These are phyloP conservation scores for Sebastes alutus DNA, from an alignment of 2,797 vertebrate genomes.

Conservation along the genomic window DNA sequence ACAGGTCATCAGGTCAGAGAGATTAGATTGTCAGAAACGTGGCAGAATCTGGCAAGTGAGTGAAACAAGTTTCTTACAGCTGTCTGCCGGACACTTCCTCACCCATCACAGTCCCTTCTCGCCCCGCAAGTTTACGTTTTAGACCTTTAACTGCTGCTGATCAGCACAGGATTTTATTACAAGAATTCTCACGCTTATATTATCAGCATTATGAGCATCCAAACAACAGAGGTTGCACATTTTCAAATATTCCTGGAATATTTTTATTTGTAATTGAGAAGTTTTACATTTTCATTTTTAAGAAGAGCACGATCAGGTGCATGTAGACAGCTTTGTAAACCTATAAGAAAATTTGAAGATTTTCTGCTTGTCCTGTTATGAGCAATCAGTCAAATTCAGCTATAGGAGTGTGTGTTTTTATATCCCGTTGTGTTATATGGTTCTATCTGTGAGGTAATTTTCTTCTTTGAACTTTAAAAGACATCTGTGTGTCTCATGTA, in stretches of 20 bases:
- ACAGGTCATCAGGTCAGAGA: conserved; percentile 72
- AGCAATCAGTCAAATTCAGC: background rate
- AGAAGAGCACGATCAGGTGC: background rate
- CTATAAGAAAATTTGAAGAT: background rate
- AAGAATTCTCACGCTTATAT: background rate
- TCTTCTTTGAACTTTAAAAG: background rate
- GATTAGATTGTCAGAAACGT: conserved; percentile 74
- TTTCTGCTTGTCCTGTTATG: background rate
- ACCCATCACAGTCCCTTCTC: background rate
- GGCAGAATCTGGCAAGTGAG: conserved; percentile 69
- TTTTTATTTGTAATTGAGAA: background rate
- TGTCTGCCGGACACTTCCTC: conserved; percentile 50
- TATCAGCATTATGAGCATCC: background rate
- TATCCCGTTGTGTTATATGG: background rate
- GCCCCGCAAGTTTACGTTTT: background rate
- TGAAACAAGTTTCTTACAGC: conserved; percentile 66
- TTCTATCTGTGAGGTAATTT: background rate
- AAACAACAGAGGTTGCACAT: background rate
- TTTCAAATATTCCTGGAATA: background rate
- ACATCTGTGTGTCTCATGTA: background rate
- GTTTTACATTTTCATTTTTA: background rate
- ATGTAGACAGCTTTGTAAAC: background rate
- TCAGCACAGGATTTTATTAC: background rate
- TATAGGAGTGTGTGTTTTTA: background rate
- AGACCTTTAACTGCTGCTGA: background rate